Evolutionary conservation across 2,888 invertebrate genomes (phyloP).

Genomic region (Tetanocera ferruginea): DNA sequence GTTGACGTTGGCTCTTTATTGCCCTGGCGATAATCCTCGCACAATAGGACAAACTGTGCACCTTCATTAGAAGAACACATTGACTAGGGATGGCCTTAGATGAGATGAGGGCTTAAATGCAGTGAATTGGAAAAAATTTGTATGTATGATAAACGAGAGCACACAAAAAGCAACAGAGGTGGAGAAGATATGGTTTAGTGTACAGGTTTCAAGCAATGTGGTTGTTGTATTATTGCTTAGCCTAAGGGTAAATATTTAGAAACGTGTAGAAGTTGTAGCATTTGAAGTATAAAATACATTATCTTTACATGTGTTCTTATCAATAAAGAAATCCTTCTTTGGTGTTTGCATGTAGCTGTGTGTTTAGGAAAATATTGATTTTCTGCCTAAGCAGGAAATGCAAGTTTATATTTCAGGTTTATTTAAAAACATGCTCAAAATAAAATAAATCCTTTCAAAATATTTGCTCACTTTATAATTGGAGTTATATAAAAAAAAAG

Average conservation of each 20-base stretch:
- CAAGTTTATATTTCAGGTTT: too few relatives aligned
- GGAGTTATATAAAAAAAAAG: too few relatives aligned
- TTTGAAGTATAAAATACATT: background rate
- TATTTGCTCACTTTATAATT: too few relatives aligned
- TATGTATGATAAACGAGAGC: background rate
- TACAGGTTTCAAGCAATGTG: background rate
- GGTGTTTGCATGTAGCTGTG: too few relatives aligned
- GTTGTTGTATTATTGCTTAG: background rate
- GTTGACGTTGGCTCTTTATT: background rate
- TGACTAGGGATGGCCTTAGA: background rate
- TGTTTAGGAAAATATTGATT: too few relatives aligned
- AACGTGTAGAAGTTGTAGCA: background rate
- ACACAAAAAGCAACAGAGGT: background rate
- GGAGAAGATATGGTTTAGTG: background rate
- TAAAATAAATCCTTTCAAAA: too few relatives aligned
- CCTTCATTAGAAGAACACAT: background rate
- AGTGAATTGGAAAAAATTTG: conserved; percentile 20
- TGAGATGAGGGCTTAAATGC: conserved; percentile 6
- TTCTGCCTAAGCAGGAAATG: too few relatives aligned
- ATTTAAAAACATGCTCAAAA: too few relatives aligned
- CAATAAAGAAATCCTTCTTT: background rate
- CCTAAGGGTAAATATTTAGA: conserved; percentile 17
- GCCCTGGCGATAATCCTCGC: conserved; percentile 30
- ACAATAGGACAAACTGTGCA: conserved; percentile 16
- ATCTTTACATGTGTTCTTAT: background rate